These are phyloP conservation scores for Drosophila ogumai DNA, from an alignment of 1,140 invertebrate genomes.

Conservation along the genomic window DNA sequence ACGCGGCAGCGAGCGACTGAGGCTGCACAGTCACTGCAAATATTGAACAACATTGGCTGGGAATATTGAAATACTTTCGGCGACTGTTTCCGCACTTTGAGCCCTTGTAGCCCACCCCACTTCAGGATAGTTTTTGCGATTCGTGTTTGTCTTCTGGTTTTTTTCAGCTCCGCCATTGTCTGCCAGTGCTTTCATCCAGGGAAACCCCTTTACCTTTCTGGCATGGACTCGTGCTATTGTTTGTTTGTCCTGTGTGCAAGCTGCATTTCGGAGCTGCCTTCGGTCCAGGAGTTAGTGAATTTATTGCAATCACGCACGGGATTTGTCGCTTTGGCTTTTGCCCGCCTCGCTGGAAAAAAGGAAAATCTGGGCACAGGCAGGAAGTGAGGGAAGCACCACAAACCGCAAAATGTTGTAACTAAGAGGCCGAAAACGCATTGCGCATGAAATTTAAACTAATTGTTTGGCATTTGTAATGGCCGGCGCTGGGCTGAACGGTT, in stretches of 20 bases:
- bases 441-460: slow-evolving; percentile 79
- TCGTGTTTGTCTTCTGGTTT: slow-evolving; percentile 61
- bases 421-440: slow-evolving; percentile 53
- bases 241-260: slow-evolving; percentile 59
- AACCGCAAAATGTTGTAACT: slow-evolving; percentile 62
- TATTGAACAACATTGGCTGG: slow-evolving; percentile 71
- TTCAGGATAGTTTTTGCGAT: slow-evolving; percentile 20
- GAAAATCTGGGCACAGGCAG: neutral
- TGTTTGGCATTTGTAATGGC: slow-evolving; percentile 75
- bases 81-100: slow-evolving; percentile 27
- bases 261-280: slow-evolving; percentile 53
- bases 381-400: neutral
- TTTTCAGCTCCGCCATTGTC: slow-evolving; percentile 36
- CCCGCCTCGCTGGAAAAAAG: slow-evolving; percentile 19
- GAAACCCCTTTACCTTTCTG: neutral
- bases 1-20: neutral
- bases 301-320: slow-evolving; percentile 79
- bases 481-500: slow-evolving; percentile 64
- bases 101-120: neutral
- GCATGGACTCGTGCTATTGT: slow-evolving; percentile 18
- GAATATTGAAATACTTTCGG: slow-evolving; percentile 74
- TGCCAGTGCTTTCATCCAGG: slow-evolving; percentile 17
- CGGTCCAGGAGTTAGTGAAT: slow-evolving; percentile 41
- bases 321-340: slow-evolving; percentile 70
- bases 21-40: slow-evolving; percentile 45